Conservation (phyloP, 2,888 invertebrate species). For the Epinotia ramella region DNA sequence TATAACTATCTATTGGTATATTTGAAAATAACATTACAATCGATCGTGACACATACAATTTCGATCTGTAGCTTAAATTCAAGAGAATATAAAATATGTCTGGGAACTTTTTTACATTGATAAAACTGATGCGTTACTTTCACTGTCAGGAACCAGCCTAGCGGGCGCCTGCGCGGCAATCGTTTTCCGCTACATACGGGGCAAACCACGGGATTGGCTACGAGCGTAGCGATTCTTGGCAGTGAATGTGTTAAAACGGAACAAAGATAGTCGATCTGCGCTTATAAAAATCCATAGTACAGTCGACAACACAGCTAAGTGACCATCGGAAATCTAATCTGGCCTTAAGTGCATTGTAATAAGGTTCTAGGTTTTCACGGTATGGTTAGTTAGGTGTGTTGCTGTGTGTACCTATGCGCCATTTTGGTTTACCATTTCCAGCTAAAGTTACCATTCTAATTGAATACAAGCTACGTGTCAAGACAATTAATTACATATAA, state of each 20-base stretch:
- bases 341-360: too few relatives aligned
- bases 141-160: too few relatives aligned
- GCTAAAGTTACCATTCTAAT: neutral
- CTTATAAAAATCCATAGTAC: neutral
- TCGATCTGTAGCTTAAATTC: neutral
- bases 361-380: too few relatives aligned
- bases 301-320: too few relatives aligned
- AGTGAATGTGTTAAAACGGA: neutral
- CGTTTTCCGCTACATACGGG: too few relatives aligned
- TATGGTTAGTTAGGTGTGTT: too few relatives aligned
- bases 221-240: too few relatives aligned
- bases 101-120: neutral
- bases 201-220: too few relatives aligned
- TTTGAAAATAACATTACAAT: slow-evolving; percentile 24
- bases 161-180: too few relatives aligned
- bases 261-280: neutral
- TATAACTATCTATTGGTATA: slow-evolving; percentile 10
- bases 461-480: slow-evolving; percentile 7
- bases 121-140: neutral
- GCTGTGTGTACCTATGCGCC: neutral
- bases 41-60: slow-evolving; percentile 10
- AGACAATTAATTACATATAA: neutral
- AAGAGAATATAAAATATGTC: neutral
- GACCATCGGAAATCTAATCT: too few relatives aligned
- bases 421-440: neutral